Evolutionary conservation across 2,113 vertebrate genomes (phyloP).

Genomic region (Archilochus colubris): DNA sequence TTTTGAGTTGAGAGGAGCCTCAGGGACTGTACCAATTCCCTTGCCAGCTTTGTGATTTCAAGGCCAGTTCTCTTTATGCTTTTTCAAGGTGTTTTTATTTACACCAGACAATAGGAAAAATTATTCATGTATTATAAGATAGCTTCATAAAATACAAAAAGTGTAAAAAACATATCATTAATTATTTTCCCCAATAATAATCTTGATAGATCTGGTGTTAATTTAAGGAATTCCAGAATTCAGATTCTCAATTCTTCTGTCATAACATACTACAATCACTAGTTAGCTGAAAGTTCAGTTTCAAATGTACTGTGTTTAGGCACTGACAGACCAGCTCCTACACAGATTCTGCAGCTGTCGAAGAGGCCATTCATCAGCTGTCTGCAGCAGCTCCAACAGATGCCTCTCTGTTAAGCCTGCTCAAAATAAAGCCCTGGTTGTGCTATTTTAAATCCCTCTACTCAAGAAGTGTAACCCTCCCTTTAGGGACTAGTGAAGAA

Average conservation of each 20-base stretch:
- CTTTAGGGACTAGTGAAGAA: not conserved
- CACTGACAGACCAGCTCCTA: not conserved
- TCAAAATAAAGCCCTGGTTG: not conserved
- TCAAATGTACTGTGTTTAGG: not conserved
- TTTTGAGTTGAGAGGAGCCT: not conserved
- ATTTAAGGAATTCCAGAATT: not conserved
- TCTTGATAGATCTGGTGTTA: not conserved
- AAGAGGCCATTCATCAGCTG: not conserved
- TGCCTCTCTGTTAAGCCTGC: not conserved
- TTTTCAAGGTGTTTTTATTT: not conserved
- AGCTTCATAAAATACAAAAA: not conserved
- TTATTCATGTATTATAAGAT: not conserved
- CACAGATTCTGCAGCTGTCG: not conserved
- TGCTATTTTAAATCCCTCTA: not conserved
- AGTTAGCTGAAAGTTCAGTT: not conserved
- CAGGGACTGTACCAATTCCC: not conserved
- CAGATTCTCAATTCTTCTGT: rapidly evolving
- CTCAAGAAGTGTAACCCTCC: not conserved
- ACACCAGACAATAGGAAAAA: not conserved
- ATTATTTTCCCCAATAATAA: not conserved
- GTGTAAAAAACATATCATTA: not conserved
- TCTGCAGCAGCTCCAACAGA: not conserved
- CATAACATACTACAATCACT: not conserved
- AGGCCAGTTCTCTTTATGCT: not conserved
- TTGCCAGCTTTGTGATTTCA: not conserved